A percentile compares a stretch with the other conserved stretches of the same genome.
These are phyloP conservation scores for Pachycephala philippinensis DNA, from an alignment of 2,113 vertebrate genomes.

Conservation along the genomic window DNA sequence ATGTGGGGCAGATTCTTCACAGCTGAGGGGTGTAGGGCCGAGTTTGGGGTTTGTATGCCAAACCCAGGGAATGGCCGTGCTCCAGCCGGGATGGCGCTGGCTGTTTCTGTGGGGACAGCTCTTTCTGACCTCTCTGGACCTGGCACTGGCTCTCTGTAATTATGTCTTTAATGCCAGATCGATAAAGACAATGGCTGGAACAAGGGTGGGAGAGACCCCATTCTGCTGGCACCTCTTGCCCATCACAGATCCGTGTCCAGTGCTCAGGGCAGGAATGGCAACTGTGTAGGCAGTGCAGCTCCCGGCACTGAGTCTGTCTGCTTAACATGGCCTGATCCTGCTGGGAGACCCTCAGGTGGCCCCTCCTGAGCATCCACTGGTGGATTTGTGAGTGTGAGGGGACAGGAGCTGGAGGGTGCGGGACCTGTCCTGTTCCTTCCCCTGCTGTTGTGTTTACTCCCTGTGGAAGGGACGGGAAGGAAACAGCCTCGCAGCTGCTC, in stretches of 20 bases:
- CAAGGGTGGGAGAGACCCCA: fast-evolving
- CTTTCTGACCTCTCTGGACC: background rate
- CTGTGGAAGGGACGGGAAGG: constrained; percentile 47
- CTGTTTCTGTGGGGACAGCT: background rate
- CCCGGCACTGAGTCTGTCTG: background rate
- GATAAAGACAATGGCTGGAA: background rate
- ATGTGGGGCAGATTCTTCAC: background rate
- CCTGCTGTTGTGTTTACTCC: constrained; percentile 15
- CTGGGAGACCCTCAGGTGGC: background rate
- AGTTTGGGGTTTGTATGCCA: background rate
- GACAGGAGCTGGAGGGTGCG: fast-evolving
- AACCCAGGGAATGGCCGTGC: background rate
- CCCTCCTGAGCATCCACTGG: background rate
- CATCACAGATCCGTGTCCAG: fast-evolving
- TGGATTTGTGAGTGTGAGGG: background rate
- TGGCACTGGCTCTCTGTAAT: background rate
- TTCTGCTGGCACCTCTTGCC: background rate
- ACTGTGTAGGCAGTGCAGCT: background rate
- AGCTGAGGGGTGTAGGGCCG: background rate
- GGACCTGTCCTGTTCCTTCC: background rate
- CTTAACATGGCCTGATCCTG: background rate
- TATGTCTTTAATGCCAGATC: background rate
- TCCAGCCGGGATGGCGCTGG: background rate
- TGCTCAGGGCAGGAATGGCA: background rate
- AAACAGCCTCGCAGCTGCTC: background rate